Evolutionary conservation across 1,140 invertebrate genomes (phyloP).

Genomic region (Drosophila pandora): DNA sequence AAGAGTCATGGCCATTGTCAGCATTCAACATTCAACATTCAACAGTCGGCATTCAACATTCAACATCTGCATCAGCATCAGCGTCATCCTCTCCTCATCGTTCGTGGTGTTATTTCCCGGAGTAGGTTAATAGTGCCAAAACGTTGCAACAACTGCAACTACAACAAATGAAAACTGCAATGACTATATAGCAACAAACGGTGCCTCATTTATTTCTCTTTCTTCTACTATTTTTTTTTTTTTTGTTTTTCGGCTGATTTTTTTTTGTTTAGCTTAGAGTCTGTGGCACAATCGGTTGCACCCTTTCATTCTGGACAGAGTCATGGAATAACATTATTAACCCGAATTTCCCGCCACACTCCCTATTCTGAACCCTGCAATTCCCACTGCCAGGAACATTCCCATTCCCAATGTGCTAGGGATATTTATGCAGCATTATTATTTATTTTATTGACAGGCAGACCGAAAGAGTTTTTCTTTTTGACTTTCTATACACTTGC

Average conservation of each 20-base stretch:
- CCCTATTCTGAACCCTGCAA: slow-evolving; percentile 1
- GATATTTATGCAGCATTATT: slow-evolving; percentile 80
- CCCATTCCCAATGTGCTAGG: slow-evolving; percentile 50
- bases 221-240: slow-evolving; percentile 19
- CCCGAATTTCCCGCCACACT: slow-evolving; percentile 19
- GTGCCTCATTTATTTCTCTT: slow-evolving; percentile 75
- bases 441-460: slow-evolving; percentile 79
- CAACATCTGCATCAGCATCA: slow-evolving; percentile 52
- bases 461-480: slow-evolving; percentile 11
- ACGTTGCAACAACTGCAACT: slow-evolving; percentile 59
- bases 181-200: slow-evolving; percentile 69
- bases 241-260: slow-evolving; percentile 12
- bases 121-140: slow-evolving; percentile 81
- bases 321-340: slow-evolving; percentile 79
- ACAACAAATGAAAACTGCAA: slow-evolving; percentile 59
- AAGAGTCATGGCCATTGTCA: slow-evolving; percentile 46
- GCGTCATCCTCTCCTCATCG: slow-evolving; percentile 69
- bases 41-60: slow-evolving; percentile 7
- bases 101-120: slow-evolving; percentile 66
- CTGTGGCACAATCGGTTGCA: slow-evolving; percentile 57
- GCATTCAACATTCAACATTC: slow-evolving; percentile 13
- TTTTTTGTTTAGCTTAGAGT: slow-evolving; percentile 19
- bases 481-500: slow-evolving; percentile 53
- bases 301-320: slow-evolving; percentile 70
- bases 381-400: background rate